Base-by-base conservation (phyloP, 1,140 invertebrate genomes). In the Pseudomyrmex sp. region DNA sequence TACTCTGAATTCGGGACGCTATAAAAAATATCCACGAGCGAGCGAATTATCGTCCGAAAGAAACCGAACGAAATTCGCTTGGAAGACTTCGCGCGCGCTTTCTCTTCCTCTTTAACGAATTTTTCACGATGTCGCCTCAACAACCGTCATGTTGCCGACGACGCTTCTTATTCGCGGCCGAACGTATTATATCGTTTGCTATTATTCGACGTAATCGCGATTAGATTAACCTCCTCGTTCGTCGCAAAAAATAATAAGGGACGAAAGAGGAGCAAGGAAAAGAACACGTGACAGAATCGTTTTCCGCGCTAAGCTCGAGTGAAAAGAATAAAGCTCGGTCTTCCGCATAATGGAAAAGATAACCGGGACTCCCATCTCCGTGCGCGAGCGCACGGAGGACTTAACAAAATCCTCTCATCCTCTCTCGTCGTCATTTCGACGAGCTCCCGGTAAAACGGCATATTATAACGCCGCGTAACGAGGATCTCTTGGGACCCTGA, bases 321-420 rank as follows among this genome's bases (percentile, higher is more conserved):
- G 88, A 89, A 90, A 35, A 88, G 88, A 91, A 90, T 87, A 85
- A 84, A 90, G 84, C 72, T 73, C 75, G 69, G 63, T 62, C 59
- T n/a, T 50, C 26, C 58, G 72, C 35, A 35, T 35, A 88, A 84
- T 85, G 89, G 86, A 88, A 90, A 89, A 87, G 84, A 91, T 86
- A 90, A 89, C 85, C 87, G 76, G 90, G 35, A 35, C 35, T 35
- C 80, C 85, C 88, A 91, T 91, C 80, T 90, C 35, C 18, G 18
- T 0, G 35, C 35, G 35, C 35, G 35, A 5, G 74, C 69, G 82
- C 72, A 74, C 83, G 70, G 70, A 85, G 83, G 87, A 87, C 86
- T 91, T 89, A 90, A 87, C 88, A 72, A 90, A 91, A 91, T 91
- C 90, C 89, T 91, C 90, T 91, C 90, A 88, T 91, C 90, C 86